Evolutionary conservation across 2,888 invertebrate genomes (phyloP), one percentile per base, ranked within the genome.

Genomic region (Cosmopolites sordidus): DNA sequence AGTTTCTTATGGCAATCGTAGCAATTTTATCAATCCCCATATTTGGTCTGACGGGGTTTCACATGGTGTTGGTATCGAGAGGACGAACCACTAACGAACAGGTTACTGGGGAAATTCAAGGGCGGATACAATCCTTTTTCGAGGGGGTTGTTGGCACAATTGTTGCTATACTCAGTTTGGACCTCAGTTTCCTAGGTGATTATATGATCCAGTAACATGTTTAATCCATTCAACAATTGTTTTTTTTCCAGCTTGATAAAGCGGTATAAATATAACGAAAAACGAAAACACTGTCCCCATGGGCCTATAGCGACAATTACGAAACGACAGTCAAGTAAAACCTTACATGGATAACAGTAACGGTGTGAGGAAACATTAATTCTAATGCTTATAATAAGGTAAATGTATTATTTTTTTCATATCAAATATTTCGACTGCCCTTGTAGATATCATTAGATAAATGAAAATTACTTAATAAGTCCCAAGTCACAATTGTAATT

Each of bases 21-120:
- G 86, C 88, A 27, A 75, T 99, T 60, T 79, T 99, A 66, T 87
- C 95, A 69, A 91, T 99, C 72, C 99, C 99, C 58, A 95, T 99
- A 66, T 88, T 95, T 75, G 99, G 98, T 63, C 80, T 99, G 70
- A 97, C 98, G 56, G 93, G 93, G 58, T 99, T 99, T 78, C 99
- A 99, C 76, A 87, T 97, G 80, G 90, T 98, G 67, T 82, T 99
- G 63, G 96, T 99, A 48, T 89, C 94, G 18, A 80, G 97, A 58
- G 99, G 98, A 33, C 83, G 98, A 61, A 99, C 99, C 51, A 99
- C 99, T 61, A 99, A 99, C 77, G 99, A 99, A 78, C 99, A 99
- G 81, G 98, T 99, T 58, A 99, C 99, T 12, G 22, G 97, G 97
- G 52, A 98, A 98, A 79, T 99, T 98, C 79, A 92, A 95, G 70